These are phyloP conservation scores for Mustelus asterias DNA, from an alignment of 2,113 vertebrate species.

Conservation along the genomic window DNA sequence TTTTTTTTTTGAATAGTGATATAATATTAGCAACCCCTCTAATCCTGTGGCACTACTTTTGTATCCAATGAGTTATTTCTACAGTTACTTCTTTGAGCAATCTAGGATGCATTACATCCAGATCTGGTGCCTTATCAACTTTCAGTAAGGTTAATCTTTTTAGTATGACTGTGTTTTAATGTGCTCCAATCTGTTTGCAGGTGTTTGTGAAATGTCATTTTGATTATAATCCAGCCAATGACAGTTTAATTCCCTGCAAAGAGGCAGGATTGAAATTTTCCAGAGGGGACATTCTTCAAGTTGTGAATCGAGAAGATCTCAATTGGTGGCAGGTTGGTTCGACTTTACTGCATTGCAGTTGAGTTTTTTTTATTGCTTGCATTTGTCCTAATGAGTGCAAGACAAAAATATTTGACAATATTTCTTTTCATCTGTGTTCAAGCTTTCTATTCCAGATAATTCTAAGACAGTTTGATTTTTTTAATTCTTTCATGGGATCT, in stretches of 20 bases:
- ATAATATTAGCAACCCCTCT: neutral
- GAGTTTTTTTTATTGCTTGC: neutral
- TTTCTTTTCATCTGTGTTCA: too few species aligned
- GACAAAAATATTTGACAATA: too few species aligned
- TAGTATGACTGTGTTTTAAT: conserved; percentile 43
- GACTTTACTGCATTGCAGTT: neutral
- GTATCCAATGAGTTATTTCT: neutral
- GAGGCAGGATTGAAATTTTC: conserved; percentile 91
- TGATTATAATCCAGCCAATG: conserved; percentile 88
- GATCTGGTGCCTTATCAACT: neutral
- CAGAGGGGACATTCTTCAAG: conserved; percentile 91
- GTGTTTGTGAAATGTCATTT: conserved; percentile 94
- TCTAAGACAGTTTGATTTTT: neutral
- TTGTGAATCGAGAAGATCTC: conserved; percentile 92
- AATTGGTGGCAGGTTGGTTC: conserved; percentile 96
- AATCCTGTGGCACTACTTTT: neutral
- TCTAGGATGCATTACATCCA: neutral
- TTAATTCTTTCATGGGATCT: too few species aligned
- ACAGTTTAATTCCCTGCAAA: conserved; percentile 95
- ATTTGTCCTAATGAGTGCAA: too few species aligned
- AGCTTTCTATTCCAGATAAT: neutral
- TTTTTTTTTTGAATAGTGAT: neutral
- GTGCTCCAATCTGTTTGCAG: conserved; percentile 56
- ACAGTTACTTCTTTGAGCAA: neutral
- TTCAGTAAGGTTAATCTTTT: neutral